Evolutionary conservation across 2,113 vertebrate genomes (phyloP).

Genomic region (Antechinus flavipes): DNA sequence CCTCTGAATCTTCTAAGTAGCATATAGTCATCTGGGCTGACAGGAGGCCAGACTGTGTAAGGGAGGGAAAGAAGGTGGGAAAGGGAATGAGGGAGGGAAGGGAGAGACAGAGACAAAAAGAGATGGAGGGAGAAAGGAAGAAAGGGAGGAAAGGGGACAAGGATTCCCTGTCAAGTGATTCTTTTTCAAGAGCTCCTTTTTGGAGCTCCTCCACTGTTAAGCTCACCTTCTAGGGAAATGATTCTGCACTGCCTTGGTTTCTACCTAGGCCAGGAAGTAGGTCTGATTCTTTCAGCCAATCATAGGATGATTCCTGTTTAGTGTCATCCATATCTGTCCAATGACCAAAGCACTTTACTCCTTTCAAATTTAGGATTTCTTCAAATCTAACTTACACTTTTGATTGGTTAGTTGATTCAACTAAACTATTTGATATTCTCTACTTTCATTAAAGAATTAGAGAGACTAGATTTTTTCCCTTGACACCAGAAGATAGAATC

Average conservation of each 20-base stretch:
- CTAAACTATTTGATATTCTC: no score
- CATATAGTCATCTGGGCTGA: neutral
- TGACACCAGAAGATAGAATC: neutral
- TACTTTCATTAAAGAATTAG: no score
- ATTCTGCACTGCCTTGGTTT: neutral
- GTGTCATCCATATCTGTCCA: neutral
- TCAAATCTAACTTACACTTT: neutral
- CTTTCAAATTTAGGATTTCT: neutral
- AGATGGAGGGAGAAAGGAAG: no score
- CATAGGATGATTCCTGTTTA: neutral
- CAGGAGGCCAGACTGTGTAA: neutral
- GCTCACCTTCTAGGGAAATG: neutral
- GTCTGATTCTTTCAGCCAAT: neutral
- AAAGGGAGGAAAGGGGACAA: no score
- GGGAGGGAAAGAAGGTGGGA: neutral
- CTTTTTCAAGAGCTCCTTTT: neutral
- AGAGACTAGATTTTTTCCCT: neutral
- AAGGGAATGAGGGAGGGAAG: neutral
- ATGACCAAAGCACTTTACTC: neutral
- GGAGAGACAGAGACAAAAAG: neutral
- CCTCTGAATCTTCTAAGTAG: neutral
- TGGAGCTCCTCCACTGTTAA: neutral
- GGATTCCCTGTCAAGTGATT: neutral
- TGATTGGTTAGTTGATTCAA: no score
- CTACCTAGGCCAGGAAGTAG: neutral